Base-by-base conservation (phyloP, 1,140 invertebrate genomes). In the Aphis craccivora region DNA sequence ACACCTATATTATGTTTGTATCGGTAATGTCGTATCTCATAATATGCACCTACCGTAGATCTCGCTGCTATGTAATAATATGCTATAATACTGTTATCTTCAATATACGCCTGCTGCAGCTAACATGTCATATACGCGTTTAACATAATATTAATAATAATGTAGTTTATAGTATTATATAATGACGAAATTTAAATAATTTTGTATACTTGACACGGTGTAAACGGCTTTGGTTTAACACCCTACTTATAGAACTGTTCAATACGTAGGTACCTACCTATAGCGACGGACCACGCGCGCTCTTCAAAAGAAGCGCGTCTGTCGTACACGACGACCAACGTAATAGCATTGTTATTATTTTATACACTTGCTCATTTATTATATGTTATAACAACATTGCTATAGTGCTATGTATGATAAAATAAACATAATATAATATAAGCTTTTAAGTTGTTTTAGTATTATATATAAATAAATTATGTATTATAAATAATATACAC, bases 361-460 rank as follows among this genome's bases (percentile, higher is more conserved):
- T 83, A 18, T 87, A 87, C 23, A 87, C 20, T 4, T 8, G 9
- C 51, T n/a, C 37, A 51, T 53, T 20, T 88, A 37, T 53, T n/a
- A 89, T 22, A 55, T 53, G 5, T n/a, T 8, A 89, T 88, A 89
- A 88, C 48, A 45, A 86, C 84, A 86, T 48, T 53, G 30, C 60
- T 76, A n/a, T 18, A 53, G 6, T 23, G 53, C 22, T 7, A 51
- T 51, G 60, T 76, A 76, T n/a, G 3, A 76, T 76, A n/a, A n/a
- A 18, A n/a, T 45, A 43, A 30, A 86, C 37, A 86, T 30, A 86
- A 30, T 25, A 86, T 40, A 37, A 37, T 3, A 43, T 55, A 89
- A 51, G 87, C 48, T 53, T 51, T 89, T 51, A 89, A 53, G 87
- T 45, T 35, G 37, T 87, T 51, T 87, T 87, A 87, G 86, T 22